Base-by-base conservation (phyloP, 2,888 invertebrate species). In the Baccha elongata region DNA sequence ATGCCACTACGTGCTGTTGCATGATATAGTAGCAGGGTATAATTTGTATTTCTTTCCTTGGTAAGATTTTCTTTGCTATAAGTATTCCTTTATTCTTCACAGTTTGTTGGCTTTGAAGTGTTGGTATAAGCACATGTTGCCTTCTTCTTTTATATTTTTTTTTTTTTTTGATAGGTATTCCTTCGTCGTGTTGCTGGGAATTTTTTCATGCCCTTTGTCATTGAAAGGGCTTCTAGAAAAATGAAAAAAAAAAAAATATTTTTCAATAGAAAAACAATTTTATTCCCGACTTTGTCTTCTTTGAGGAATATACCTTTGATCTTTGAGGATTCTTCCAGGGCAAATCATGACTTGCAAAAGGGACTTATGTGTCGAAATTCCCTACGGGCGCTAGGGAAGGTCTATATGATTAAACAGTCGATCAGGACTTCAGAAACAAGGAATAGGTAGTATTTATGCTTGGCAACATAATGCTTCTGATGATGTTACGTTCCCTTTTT, bases 341-440 rank as follows among this genome's bases (percentile, higher is more conserved):
- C 67, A 40, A 15, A 8, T 8, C 29, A 8, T 8, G 29, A 32
- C 4, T 64, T 65, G 11, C 11, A 11, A 48, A 64, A 35, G 78
- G 72, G 50, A 55, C 11, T 71, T 50, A 62, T 37, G n/a, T 72
- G 42, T 76, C 17, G 55, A 78, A 83, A 83, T 83, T 83, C 83
- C 83, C 83, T 83, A 83, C 73, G 72, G 83, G 78, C 83, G 78
- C 83, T 83, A 83, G 83, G 83, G 83, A 83, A 83, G 83, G 83
- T 83, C 72, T 73, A 55, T 78, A 35, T 67, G 78, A 83, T 72
- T 83, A 83, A 83, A 72, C 78, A 73, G 53, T 32, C 53, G 78
- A 83, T 72, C 83, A 83, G 83, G 83, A 78, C 78, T 40, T 78
- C 83, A 83, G 83, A 78, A 83, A 42, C 32, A 5, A 52, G 29